Base-by-base conservation (phyloP, 2,113 vertebrate genomes). In the Chloroceryle aenea region DNA sequence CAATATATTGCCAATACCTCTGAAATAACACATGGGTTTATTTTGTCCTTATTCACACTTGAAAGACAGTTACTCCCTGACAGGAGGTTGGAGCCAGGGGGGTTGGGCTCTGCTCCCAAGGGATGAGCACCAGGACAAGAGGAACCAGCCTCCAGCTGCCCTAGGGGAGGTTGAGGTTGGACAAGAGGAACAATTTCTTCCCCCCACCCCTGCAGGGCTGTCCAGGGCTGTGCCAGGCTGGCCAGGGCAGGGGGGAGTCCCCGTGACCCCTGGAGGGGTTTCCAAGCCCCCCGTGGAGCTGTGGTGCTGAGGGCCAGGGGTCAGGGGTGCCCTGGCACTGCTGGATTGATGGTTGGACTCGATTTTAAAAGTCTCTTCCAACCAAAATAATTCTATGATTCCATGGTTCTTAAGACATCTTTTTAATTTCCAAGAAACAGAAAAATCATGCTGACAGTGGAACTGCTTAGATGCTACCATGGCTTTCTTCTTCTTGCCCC, bases 1-100 rank as follows among this genome's bases (percentile, higher is more conserved):
- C 0, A 0, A 61, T 56, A 8, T 3, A 81, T 85, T 71, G 59
- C 27, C 14, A 29, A 3, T 17, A 14, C 10, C 5, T 68, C n/a
- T 61, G 40, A 87, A 93, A 47, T 38, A 56, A 14, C n/a, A 42
- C 7, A 6, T 61, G n/a, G 12, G 53, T 90, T 90, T 87, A 34
- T 19, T 73, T 43, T 59, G 12, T 11, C 48, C 7, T 1, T 45
- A 36, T 55, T 78, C 73, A 32, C 34, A 38, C 68, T 82, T 68
- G 47, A 72, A 79, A 83, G n/a, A 16, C 32, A 7, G 0, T 68
- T 87, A 12, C 2, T 78, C 68, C 69, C 27, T 75, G 38, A 20
- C 27, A 64, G 38, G 38, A 17, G 34, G 34, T 9, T 40, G 38
- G 38, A 40, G 38, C 38, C 38, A 40, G 38, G 38, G 38, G 38